Evolutionary conservation across 2,888 invertebrate genomes (phyloP).

Genomic region (Esperia sulphurella): DNA sequence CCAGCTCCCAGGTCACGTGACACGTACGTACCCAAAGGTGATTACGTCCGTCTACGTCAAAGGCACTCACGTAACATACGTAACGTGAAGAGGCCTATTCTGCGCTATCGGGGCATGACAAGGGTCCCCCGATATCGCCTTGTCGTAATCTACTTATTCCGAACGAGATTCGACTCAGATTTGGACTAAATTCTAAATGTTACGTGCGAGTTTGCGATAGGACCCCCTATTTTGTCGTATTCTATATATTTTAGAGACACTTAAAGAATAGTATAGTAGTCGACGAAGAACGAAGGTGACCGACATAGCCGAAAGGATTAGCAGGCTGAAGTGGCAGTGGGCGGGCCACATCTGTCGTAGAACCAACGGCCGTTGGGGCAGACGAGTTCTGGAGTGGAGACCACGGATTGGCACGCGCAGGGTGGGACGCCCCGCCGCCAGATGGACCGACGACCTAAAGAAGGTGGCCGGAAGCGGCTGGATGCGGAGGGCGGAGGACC

Average conservation of each 20-base stretch:
- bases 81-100: not conserved
- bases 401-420: no score
- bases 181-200: not conserved
- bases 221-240: not conserved
- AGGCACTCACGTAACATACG: not conserved
- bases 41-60: not conserved
- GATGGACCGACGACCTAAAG: no score
- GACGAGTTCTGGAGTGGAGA: no score
- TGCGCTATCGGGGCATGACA: constrained; percentile 1
- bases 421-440: no score
- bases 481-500: no score
- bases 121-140: constrained; percentile 7
- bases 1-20: not conserved
- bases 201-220: not conserved
- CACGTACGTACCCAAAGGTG: not conserved
- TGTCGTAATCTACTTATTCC: constrained; percentile 18
- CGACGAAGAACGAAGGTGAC: no score
- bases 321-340: no score
- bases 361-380: no score
- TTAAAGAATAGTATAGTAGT: no score
- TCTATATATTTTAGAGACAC: not conserved
- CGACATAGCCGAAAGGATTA: no score
- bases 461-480: no score
- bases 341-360: no score
- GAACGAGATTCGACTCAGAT: constrained; percentile 5